phyloP scores from a whole-genome alignment of 2,113 vertebrate genomes.

The Ictalurus punctatus region DNA sequence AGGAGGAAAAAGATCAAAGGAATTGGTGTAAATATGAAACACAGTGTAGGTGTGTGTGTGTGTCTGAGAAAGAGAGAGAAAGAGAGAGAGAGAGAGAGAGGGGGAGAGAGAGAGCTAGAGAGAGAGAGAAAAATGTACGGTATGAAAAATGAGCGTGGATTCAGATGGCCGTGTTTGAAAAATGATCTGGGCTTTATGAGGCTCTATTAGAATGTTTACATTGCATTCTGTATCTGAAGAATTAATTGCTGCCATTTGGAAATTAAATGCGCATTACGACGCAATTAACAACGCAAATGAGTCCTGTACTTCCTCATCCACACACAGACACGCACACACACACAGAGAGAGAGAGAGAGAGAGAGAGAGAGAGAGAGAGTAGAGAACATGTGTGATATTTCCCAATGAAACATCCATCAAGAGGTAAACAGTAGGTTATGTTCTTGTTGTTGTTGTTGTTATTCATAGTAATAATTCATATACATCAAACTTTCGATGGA shows the following conservation, averaged over 20 bases:
- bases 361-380: slow-evolving; percentile 39
- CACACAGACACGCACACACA: slow-evolving; percentile 47
- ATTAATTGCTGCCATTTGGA: slow-evolving; percentile 78
- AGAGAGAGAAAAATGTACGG: neutral
- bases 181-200: slow-evolving; percentile 69
- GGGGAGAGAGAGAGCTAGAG: neutral
- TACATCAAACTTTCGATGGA: neutral
- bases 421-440: neutral
- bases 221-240: slow-evolving; percentile 78
- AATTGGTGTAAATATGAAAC: neutral
- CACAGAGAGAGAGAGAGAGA: slow-evolving; percentile 50
- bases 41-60: slow-evolving; percentile 25
- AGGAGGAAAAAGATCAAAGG: slow-evolving; percentile 19
- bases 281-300: slow-evolving; percentile 80
- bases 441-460: neutral
- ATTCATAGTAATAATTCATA: neutral
- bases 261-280: slow-evolving; percentile 82
- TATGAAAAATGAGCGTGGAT: slow-evolving; percentile 20
- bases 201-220: slow-evolving; percentile 81
- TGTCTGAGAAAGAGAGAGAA: slow-evolving; percentile 56
- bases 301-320: slow-evolving; percentile 63
- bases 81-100: neutral
- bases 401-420: neutral
- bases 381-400: neutral
- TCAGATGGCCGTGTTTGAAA: slow-evolving; percentile 64